Evolutionary conservation across 2,797 vertebrate species (phyloP).

Genomic region (Lagorchestes hirsutus): DNA sequence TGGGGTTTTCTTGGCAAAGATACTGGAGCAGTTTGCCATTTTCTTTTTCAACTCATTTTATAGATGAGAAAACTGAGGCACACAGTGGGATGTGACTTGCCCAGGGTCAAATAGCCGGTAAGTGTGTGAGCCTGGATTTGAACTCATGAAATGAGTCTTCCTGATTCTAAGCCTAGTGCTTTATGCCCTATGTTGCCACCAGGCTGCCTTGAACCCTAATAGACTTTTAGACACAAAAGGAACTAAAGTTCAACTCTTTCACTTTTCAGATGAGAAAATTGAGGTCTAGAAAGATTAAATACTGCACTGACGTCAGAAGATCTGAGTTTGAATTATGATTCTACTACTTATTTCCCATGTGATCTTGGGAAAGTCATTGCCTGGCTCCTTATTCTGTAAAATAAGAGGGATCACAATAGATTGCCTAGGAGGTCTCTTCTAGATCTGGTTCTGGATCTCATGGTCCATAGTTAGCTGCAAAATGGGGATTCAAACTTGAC

Average conservation of each 20-base stretch:
- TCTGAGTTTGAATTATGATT: not conserved
- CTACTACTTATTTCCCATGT: not conserved
- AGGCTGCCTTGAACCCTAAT: not conserved
- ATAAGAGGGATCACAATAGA: not conserved
- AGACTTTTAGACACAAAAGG: not conserved
- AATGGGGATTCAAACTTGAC: not conserved
- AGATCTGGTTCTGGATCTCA: not conserved
- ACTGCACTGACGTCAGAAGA: not conserved
- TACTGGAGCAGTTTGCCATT: not conserved
- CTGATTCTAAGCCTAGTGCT: not conserved
- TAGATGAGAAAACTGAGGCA: not conserved
- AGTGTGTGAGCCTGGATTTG: not conserved
- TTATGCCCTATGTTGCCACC: no score
- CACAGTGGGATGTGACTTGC: not conserved
- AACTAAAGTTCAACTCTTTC: not conserved
- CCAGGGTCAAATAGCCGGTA: not conserved
- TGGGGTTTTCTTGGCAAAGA: not conserved
- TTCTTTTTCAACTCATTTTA: not conserved
- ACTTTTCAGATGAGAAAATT: not conserved
- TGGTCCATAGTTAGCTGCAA: not conserved
- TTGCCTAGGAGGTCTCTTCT: not conserved
- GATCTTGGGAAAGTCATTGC: not conserved
- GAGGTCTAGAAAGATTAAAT: not conserved
- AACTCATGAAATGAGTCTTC: not conserved
- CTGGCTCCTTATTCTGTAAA: not conserved